These are phyloP conservation scores for Tetramorium simillimum DNA, from an alignment of 1,140 invertebrate genomes.

Conservation along the genomic window DNA sequence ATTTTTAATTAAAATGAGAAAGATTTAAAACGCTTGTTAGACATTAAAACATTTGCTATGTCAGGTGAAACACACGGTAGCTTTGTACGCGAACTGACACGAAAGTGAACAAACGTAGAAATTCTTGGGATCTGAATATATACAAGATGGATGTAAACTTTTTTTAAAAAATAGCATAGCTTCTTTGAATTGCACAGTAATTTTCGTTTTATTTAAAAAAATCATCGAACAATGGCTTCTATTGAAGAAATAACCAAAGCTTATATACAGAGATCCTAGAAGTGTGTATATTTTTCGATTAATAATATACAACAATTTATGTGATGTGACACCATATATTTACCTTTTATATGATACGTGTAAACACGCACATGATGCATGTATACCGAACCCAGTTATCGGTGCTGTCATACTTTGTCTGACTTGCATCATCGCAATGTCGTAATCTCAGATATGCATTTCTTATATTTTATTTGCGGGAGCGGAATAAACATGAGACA, in stretches of 20 bases:
- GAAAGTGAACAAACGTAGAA: background rate
- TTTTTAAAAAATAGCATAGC: background rate
- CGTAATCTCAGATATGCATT: constrained; percentile 28
- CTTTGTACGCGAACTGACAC: background rate
- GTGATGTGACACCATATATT: background rate
- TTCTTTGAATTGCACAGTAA: background rate
- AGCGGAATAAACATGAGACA: constrained; percentile 27
- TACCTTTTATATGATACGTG: background rate
- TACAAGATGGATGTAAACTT: background rate
- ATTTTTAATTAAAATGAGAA: background rate
- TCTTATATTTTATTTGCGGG: constrained; percentile 33
- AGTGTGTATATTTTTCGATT: background rate
- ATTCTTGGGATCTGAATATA: background rate
- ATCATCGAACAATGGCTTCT: background rate
- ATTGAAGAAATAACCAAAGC: background rate
- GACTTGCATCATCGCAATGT: constrained; percentile 44
- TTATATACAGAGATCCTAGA: background rate
- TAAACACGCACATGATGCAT: background rate
- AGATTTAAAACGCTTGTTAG: background rate
- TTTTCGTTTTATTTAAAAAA: background rate
- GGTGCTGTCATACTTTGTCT: constrained; percentile 35
- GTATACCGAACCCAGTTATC: background rate
- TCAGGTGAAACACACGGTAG: background rate
- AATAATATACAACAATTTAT: background rate
- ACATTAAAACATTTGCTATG: background rate